These are phyloP conservation scores for Megaustenia siamemsis DNA, from an alignment of 2,888 invertebrate species.

Conservation along the genomic window DNA sequence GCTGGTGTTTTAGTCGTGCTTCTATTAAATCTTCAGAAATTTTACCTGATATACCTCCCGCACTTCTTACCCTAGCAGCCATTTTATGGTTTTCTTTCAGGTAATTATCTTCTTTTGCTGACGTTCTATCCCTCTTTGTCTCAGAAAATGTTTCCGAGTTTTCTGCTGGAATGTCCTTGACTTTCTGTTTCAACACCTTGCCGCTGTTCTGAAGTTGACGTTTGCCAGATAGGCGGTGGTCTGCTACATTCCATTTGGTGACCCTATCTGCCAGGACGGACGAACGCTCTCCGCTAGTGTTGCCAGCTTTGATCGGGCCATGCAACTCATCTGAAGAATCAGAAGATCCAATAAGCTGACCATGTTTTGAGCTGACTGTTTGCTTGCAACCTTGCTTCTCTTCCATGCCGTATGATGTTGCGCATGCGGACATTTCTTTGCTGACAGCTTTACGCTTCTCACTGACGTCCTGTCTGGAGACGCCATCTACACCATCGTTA, in stretches of 20 bases:
- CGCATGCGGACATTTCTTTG: neutral
- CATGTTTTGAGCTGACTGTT: neutral
- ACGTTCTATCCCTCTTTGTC: neutral
- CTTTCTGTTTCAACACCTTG: neutral
- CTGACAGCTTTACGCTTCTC: neutral
- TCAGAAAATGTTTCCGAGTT: neutral
- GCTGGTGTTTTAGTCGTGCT: no score
- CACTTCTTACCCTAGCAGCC: neutral
- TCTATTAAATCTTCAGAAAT: neutral
- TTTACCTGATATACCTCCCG: neutral
- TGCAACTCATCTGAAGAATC: neutral
- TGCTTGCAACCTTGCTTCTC: neutral
- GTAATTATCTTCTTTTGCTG: neutral
- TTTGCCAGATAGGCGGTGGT: neutral
- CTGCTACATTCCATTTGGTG: neutral
- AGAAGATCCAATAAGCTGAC: neutral
- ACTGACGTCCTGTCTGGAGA: no score
- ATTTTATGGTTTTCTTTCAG: neutral
- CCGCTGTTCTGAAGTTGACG: neutral
- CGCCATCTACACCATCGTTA: neutral
- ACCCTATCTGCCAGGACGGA: neutral
- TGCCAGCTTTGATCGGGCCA: no score
- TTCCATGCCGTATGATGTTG: neutral
- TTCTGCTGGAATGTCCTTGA: neutral
- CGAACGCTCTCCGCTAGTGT: neutral